These are phyloP conservation scores for Micrastur ruficollis DNA, from an alignment of 2,797 vertebrate species.

Conservation along the genomic window DNA sequence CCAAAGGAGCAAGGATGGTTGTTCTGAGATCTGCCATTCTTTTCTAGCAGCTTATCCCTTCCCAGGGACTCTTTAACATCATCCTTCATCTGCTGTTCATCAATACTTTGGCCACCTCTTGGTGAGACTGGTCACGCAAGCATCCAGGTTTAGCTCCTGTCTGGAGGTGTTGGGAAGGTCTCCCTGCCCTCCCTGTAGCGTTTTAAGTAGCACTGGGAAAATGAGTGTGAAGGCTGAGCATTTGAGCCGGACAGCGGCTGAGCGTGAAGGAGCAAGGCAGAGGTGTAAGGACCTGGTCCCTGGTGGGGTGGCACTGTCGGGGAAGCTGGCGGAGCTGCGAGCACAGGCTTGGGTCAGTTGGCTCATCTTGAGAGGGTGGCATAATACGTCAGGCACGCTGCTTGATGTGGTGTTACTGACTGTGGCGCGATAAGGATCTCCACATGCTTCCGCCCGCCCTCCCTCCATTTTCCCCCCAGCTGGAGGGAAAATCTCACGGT, in stretches of 20 bases:
- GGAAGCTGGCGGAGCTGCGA: background rate
- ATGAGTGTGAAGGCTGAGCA: rapidly evolving
- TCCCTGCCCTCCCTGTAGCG: background rate
- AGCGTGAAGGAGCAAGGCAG: background rate
- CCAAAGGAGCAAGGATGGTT: background rate
- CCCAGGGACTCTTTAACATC: background rate
- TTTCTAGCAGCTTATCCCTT: background rate
- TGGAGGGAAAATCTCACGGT: background rate
- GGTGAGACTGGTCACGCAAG: rapidly evolving
- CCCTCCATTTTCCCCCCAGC: background rate
- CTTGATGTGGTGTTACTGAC: background rate
- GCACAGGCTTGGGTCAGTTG: background rate
- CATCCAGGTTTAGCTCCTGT: background rate
- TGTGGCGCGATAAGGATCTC: background rate
- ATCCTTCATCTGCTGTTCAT: background rate
- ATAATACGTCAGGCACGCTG: background rate
- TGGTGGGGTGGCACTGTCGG: rapidly evolving
- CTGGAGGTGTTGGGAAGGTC: background rate
- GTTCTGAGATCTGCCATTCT: background rate
- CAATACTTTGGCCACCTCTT: background rate
- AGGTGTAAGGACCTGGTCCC: background rate
- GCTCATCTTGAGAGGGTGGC: background rate
- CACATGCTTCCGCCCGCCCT: background rate
- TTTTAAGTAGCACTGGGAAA: background rate
- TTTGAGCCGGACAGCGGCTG: background rate